phyloP scores from a whole-genome alignment of 2,113 vertebrate species.

The Aldabrachelys gigantea region DNA sequence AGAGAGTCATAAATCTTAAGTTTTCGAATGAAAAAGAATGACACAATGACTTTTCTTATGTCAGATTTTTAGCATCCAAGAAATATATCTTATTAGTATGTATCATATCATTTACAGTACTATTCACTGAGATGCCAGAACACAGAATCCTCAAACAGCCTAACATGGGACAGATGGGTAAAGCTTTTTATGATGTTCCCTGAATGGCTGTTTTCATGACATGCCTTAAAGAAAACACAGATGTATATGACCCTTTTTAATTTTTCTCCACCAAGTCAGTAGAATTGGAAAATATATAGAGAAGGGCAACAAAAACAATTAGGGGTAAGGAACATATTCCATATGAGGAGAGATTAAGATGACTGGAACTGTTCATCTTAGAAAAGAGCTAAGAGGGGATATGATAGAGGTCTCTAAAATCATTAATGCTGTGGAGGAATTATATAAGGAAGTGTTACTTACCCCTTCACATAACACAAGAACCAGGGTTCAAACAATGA shows the following conservation, averaged over 20 bases:
- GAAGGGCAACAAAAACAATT: background rate
- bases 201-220: constrained; percentile 71
- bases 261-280: constrained; percentile 53
- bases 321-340: background rate
- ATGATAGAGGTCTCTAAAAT: background rate
- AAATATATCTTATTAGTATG: constrained; percentile 57
- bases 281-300: background rate
- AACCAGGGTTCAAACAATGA: background rate
- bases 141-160: constrained; percentile 64
- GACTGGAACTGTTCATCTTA: background rate
- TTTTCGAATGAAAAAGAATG: constrained; percentile 45
- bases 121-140: constrained; percentile 61
- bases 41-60: constrained; percentile 62
- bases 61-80: constrained; percentile 51
- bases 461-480: background rate
- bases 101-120: constrained; percentile 15
- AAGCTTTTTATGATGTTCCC: constrained; percentile 72
- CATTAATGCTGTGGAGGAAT: background rate
- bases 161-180: constrained; percentile 75
- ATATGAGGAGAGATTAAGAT: background rate
- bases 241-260: constrained; percentile 61
- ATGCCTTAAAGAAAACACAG: constrained; percentile 74
- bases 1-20: constrained; percentile 67
- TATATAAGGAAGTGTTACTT: background rate
- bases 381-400: background rate